Base-by-base conservation (phyloP, 2,888 invertebrate genomes). In the Cyclophora albipunctata region DNA sequence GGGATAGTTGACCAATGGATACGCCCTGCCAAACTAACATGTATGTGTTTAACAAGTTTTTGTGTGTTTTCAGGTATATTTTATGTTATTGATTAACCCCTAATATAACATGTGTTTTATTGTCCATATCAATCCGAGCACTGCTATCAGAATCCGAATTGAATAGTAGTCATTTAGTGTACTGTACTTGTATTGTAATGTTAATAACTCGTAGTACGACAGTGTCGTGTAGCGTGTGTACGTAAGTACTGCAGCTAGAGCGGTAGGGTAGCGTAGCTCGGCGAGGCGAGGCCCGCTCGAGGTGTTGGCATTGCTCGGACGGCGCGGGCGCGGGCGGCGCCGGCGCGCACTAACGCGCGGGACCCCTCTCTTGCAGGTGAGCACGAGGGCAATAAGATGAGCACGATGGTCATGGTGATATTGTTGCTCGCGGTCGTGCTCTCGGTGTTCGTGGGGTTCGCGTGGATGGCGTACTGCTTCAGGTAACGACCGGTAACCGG, bases 401-500 rank as follows among this genome's bases (percentile, higher is more conserved):
- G 95, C 92, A 96, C 96, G 81, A 91, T 95, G 89, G 91, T 91
- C 85, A 94, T 96, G 95, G 96, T 96, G 91, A 91, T 96, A 91
- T 94, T 96, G 90, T 93, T 96, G 92, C 95, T 96, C 87, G 93
- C 93, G 87, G 95, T 95, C 90, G 96, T 96, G 90, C 96, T 94
- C 87, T 93, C 93, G 87, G 96, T 96, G 93, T 96, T 96, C 95
- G 93, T 96, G 93, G 94, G 94, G 93, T 96, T 96, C 93, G 95
- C 96, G 90, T 92, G 95, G 91, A 92, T 95, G 93, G 96, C 96
- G 89, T 94, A 95, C 92, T 96, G 96, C 93, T 96, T 96, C 96
- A 96, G 96, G 96, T 96, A 88, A 84, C 86, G 73, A 69, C 77
- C 78, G 80, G 84, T 84, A 73, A 69, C 77, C 78, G 80, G 84